Evolutionary conservation across 2,113 vertebrate genomes (phyloP).

Genomic region (Ptilonorhynchus violaceus): DNA sequence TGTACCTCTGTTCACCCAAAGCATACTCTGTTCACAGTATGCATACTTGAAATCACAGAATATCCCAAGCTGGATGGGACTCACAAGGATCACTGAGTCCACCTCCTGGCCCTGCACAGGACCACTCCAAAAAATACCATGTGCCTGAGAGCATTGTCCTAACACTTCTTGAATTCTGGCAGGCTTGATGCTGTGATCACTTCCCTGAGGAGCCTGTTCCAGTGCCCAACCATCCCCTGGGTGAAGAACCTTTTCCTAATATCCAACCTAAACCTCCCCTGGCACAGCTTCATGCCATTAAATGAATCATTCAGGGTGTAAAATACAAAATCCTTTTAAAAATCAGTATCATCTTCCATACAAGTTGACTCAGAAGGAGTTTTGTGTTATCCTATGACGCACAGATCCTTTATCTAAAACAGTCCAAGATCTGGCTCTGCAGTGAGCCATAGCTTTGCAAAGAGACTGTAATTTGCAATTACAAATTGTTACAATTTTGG

Average conservation of each 20-base stretch:
- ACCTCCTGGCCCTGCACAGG: neutral
- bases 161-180: neutral
- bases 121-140: neutral
- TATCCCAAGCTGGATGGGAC: accelerated
- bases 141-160: neutral
- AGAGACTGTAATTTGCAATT: neutral
- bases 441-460: neutral
- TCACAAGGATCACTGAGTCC: neutral
- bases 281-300: neutral
- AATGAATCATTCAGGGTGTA: neutral
- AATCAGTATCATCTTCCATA: neutral
- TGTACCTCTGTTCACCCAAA: neutral
- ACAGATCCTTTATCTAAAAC: neutral
- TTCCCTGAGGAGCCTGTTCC: neutral
- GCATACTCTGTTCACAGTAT: accelerated
- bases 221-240: too few relatives aligned
- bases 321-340: neutral
- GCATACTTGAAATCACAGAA: neutral
- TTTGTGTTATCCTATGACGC: neutral
- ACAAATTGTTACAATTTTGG: neutral
- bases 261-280: neutral
- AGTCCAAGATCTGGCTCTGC: neutral
- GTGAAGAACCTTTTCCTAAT: neutral
- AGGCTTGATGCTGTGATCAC: neutral
- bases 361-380: neutral